phyloP scores from a whole-genome alignment of 2,113 vertebrate species.

The Platysteira castanea region DNA sequence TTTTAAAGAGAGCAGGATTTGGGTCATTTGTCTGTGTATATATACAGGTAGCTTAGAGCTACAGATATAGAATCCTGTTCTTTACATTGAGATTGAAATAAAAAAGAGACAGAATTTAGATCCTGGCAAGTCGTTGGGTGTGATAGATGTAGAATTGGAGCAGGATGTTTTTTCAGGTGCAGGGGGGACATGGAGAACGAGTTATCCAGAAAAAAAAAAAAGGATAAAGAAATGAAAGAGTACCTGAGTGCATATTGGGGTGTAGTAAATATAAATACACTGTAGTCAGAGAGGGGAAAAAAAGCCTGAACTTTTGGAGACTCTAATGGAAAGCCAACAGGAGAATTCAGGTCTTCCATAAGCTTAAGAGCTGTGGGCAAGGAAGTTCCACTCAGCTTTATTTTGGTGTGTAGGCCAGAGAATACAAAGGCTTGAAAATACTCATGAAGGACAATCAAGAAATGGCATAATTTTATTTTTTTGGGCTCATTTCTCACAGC shows the following conservation, averaged over 20 bases:
- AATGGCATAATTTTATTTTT: neutral
- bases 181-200: neutral
- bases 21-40: fast-evolving
- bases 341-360: neutral
- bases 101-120: neutral
- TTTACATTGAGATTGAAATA: neutral
- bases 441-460: neutral
- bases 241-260: neutral
- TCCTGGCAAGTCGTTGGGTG: neutral
- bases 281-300: neutral
- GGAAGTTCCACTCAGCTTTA: neutral
- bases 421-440: neutral
- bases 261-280: neutral
- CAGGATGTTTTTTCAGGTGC: neutral
- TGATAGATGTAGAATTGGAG: neutral
- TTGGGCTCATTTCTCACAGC: neutral
- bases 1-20: neutral
- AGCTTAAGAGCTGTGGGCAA: neutral
- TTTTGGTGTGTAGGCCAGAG: neutral
- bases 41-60: neutral
- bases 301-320: neutral
- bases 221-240: neutral
- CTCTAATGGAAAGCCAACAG: neutral
- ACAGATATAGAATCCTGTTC: neutral
- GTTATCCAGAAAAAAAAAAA: neutral